A percentile compares a stretch with the other conserved stretches of the same genome.
Conservation (phyloP, 2,113 vertebrate genomes). For the Hippocampus mohnikei region DNA sequence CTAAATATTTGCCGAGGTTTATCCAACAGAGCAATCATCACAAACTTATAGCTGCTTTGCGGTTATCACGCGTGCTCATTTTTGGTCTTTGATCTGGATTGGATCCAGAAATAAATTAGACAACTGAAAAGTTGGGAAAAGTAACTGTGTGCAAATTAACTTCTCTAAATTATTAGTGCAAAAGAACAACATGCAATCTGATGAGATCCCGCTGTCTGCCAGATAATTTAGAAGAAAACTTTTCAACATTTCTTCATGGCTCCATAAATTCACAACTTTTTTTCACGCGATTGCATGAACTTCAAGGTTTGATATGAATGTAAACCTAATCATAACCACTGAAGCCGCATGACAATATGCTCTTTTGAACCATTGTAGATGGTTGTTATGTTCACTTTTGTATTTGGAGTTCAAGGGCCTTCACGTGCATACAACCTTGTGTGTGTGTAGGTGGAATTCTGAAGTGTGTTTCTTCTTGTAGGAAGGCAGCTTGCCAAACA, state of each 20-base stretch:
- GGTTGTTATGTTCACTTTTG: constrained; percentile 14
- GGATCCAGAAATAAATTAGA: constrained; percentile 38
- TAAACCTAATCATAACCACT: constrained; percentile 6
- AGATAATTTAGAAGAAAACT: constrained; percentile 31
- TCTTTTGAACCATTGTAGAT: constrained; percentile 13
- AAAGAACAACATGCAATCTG: constrained; percentile 36
- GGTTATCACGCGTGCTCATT: constrained; percentile 8
- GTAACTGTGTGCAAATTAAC: constrained; percentile 50
- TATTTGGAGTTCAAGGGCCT: constrained; percentile 28
- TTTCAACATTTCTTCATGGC: constrained; percentile 1
- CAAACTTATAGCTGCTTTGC: neutral
- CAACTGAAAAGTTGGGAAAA: constrained; percentile 38
- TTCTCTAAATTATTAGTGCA: constrained; percentile 30
- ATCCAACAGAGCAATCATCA: neutral
- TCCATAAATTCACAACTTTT: neutral
- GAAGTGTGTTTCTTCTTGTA: constrained; percentile 40
- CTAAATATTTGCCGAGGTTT: neutral
- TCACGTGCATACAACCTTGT: constrained; percentile 26
- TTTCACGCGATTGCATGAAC: neutral
- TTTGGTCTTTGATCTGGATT: constrained; percentile 25
- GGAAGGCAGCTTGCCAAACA: constrained; percentile 52
- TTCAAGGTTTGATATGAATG: neutral
- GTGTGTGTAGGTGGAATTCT: constrained; percentile 54
- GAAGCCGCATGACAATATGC: constrained; percentile 8
- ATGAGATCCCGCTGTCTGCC: constrained; percentile 37